A percentile compares a stretch with the other conserved stretches of the same genome.
These are phyloP conservation scores for Hyles euphorbiae DNA, from an alignment of 1,140 invertebrate genomes.

Conservation along the genomic window DNA sequence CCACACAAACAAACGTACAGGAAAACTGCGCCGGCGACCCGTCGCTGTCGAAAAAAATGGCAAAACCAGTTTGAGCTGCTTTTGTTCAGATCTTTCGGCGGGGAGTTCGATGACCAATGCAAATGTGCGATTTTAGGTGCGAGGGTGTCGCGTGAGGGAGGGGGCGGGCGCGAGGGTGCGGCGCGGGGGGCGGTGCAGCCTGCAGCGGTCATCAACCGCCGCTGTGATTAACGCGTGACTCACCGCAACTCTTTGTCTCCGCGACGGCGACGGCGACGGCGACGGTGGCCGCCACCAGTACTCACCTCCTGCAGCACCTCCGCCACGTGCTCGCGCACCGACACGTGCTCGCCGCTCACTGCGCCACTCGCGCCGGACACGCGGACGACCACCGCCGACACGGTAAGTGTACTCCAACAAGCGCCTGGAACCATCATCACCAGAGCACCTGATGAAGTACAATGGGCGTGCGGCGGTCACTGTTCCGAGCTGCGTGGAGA, in stretches of 20 bases:
- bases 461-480: constrained; percentile 90
- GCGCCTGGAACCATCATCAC: constrained; percentile 91
- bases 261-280: constrained; percentile 23
- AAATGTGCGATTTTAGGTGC: constrained; percentile 53
- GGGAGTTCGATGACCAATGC: constrained; percentile 66
- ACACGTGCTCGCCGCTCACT: constrained; percentile 35
- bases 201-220: constrained; percentile 57
- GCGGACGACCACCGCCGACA: constrained; percentile 73
- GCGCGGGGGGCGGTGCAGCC: constrained; percentile 33
- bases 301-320: constrained; percentile 22
- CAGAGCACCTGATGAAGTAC: constrained; percentile 99
- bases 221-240: constrained; percentile 50
- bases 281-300: constrained; percentile 23
- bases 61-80: constrained; percentile 68
- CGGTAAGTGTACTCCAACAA: constrained; percentile 96
- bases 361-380: constrained; percentile 3
- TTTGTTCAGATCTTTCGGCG: constrained; percentile 59
- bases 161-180: constrained; percentile 43
- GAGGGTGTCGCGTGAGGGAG: constrained; percentile 47
- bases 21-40: constrained; percentile 45
- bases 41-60: constrained; percentile 46
- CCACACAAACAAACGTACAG: constrained; percentile 38
- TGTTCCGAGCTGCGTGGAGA: constrained; percentile 5
- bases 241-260: constrained; percentile 54
- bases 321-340: constrained; percentile 18